Percentiles rank a stretch among this genome's conserved stretches.
Conservation (phyloP, 2,797 vertebrate genomes). For the Pseudotriccus pelzelni region DNA sequence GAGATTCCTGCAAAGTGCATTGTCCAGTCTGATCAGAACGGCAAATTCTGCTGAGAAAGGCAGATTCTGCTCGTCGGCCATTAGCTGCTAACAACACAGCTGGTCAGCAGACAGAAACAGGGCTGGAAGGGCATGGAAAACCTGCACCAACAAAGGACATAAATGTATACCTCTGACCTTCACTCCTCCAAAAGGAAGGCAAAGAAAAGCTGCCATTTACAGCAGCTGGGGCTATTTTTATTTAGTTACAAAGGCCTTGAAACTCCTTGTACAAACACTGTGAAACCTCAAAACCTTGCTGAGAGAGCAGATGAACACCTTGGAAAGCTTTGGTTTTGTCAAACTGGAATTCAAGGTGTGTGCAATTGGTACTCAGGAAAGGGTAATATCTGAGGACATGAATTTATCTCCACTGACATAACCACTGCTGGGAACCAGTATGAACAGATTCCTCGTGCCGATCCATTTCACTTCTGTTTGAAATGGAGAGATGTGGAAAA, state of each 20-base stretch:
- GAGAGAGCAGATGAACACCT: constrained; percentile 10
- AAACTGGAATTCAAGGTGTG: background rate
- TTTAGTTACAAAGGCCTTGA: background rate
- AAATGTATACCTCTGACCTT: background rate
- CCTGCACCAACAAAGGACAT: background rate
- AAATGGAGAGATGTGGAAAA: background rate
- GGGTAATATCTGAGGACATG: background rate
- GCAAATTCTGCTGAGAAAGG: background rate
- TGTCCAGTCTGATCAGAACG: background rate
- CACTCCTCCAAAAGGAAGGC: background rate
- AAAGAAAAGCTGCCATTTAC: constrained; percentile 5
- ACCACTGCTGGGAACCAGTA: constrained; percentile 6
- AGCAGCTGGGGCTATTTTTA: background rate
- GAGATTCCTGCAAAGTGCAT: background rate
- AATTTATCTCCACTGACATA: constrained; percentile 39
- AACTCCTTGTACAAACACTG: constrained; percentile 10
- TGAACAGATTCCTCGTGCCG: background rate
- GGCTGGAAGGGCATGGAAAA: background rate
- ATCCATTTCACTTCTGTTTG: background rate
- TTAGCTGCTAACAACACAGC: background rate
- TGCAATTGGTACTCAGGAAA: background rate
- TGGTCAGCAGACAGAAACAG: background rate
- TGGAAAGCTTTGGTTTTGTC: background rate
- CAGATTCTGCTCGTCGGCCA: background rate
- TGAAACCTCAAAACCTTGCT: background rate